Evolutionary conservation across 2,888 invertebrate genomes (phyloP).

Genomic region (Barypeithes pellucidus): DNA sequence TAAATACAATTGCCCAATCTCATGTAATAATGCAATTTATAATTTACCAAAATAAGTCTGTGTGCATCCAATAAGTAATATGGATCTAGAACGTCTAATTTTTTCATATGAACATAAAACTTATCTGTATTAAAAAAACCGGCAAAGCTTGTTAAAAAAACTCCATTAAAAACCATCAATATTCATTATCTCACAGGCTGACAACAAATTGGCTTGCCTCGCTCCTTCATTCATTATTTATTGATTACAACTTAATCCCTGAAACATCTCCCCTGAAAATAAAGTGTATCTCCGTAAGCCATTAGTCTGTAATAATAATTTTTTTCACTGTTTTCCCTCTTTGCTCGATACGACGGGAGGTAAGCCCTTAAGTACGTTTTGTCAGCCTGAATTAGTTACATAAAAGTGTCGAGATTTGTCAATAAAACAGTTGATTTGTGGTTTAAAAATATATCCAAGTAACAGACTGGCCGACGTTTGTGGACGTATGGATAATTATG

Average conservation of each 20-base stretch:
- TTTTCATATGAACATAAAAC: neutral
- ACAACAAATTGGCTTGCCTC: constrained; percentile 30
- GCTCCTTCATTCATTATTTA: constrained; percentile 28
- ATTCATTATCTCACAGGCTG: constrained; percentile 28
- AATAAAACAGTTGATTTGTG: neutral
- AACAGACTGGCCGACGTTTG: neutral
- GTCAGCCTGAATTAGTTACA: constrained; percentile 11
- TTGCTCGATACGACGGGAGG: constrained; percentile 19
- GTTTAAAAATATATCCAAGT: neutral
- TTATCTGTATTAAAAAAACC: constrained; percentile 5
- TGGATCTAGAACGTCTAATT: too few species aligned
- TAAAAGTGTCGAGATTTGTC: constrained; percentile 21
- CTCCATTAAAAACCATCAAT: constrained; percentile 25
- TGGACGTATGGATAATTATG: too few species aligned
- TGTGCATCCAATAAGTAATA: too few species aligned
- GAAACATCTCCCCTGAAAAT: constrained; percentile 7
- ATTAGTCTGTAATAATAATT: constrained; percentile 33
- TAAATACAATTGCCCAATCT: too few species aligned
- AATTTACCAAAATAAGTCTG: too few species aligned
- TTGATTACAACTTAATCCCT: constrained; percentile 38
- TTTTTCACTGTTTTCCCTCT: constrained; percentile 28
- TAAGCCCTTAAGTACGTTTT: constrained; percentile 37
- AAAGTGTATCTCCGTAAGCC: constrained; percentile 27
- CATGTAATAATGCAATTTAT: too few species aligned
- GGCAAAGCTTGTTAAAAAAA: constrained; percentile 3